Evolutionary conservation across 1,140 invertebrate genomes (phyloP).

Genomic region (Drosophila leontia): DNA sequence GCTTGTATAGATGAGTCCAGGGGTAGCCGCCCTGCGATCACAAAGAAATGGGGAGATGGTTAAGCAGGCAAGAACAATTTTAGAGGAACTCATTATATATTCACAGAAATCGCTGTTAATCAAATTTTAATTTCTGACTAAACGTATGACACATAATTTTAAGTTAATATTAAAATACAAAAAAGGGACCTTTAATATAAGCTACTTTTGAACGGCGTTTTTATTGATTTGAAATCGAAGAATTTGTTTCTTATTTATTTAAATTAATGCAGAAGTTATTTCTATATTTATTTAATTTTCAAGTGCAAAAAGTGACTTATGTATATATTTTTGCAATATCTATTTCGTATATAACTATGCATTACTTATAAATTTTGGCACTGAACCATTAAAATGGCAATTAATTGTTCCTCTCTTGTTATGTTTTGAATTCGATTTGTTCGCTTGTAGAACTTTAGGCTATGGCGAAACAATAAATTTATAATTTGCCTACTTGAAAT

Average conservation of each 20-base stretch:
- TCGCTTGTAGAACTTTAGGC: background rate
- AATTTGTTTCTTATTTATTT: too few species aligned
- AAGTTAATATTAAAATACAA: too few species aligned
- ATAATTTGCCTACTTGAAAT: constrained; percentile 1
- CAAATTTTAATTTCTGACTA: too few species aligned
- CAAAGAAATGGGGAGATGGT: background rate
- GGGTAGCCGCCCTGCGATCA: constrained; percentile 87
- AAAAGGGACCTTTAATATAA: too few species aligned
- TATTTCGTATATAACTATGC: background rate
- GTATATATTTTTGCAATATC: background rate
- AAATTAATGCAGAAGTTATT: background rate
- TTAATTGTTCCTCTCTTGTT: background rate
- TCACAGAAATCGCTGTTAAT: too few species aligned
- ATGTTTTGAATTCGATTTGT: constrained; percentile 8
- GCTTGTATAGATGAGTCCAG: constrained; percentile 89
- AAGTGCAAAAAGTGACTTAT: background rate
- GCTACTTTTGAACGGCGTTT: too few species aligned
- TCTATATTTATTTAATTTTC: too few species aligned
- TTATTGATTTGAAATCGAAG: too few species aligned
- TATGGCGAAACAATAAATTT: constrained; percentile 11
- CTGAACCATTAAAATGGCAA: background rate
- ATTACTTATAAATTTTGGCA: constrained; percentile 16
- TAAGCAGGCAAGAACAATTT: background rate
- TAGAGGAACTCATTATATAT: background rate
- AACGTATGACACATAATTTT: too few species aligned